Conservation (phyloP, 2,113 vertebrate species). For the Hyaena hyaena region DNA sequence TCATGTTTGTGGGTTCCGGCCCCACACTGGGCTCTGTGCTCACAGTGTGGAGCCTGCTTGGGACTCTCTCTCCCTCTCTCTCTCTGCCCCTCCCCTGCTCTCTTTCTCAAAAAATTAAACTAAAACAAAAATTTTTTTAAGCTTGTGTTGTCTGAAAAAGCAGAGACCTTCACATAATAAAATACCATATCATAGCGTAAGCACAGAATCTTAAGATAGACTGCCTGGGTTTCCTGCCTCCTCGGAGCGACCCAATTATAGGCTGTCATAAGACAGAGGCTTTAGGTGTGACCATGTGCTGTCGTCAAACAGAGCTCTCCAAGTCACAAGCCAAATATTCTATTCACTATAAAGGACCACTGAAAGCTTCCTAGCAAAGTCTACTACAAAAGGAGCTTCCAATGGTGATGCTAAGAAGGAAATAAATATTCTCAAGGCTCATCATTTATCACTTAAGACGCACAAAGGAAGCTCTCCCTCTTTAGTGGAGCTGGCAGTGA, state of each 20-base stretch:
- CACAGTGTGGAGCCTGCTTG: too few species aligned
- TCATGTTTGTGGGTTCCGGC: too few species aligned
- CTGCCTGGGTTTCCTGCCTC: background rate
- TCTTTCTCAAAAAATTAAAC: too few species aligned
- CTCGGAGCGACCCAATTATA: background rate
- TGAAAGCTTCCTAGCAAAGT: background rate
- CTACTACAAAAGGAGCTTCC: background rate
- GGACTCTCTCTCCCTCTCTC: too few species aligned
- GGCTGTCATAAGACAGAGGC: background rate
- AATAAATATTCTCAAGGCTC: background rate
- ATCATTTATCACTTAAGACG: background rate
- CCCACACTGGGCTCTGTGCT: too few species aligned
- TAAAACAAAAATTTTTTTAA: background rate
- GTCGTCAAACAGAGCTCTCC: background rate
- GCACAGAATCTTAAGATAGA: background rate
- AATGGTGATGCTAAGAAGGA: background rate
- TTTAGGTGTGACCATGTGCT: background rate
- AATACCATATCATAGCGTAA: background rate
- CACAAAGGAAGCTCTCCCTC: constrained; percentile 22
- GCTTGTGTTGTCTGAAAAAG: background rate
- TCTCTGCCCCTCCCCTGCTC: too few species aligned
- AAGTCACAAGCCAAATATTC: background rate
- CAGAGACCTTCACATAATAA: background rate
- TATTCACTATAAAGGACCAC: background rate
- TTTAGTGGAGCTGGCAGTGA: background rate